Evolutionary conservation across 2,113 vertebrate species (phyloP), one percentile per base, ranked within the genome.

Genomic region (Axis porcinus): DNA sequence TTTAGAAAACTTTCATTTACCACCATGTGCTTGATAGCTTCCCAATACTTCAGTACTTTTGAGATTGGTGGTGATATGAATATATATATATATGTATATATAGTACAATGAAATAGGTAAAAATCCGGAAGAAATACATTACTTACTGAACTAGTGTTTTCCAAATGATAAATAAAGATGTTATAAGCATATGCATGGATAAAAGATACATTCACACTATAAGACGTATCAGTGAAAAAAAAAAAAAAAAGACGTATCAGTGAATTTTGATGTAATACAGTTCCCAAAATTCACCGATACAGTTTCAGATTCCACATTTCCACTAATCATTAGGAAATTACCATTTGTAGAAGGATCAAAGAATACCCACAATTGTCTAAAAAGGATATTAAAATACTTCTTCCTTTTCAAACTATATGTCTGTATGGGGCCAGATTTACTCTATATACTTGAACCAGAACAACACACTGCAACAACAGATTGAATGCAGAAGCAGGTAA

Each of bases 401-500:
- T 47, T 79, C 79, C 40, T 64, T 90, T 90, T 79, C 47, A 30
- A 98, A 78, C 43, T 90, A 54, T 30, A 1, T 67, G n/a, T 45
- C 64, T 92, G 43, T 47, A 12, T 54, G 60, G 96, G 78, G 47
- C 52, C 70, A 67, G 15, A 87, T 86, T 96, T 98, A 91, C 64
- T 95, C 64, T 36, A 64, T 33, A 62, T 81, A 91, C 62, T 94
- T 94, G 28, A 96, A 90, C 23, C 21, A 97, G 96, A 96, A 87
- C 23, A 95, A 88, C 47, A 57, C 23, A 86, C 3, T 84, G n/a
- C 30, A 94, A 92, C 33, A 91, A 92, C 30, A 93, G 55, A 95
- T 0, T 55, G 52, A 91, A 58, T 36, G 12, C 30, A 86, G 19
- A 89, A 84, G 27, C 64, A 94, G 50, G n/a, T 27, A 83, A 16